phyloP scores from a whole-genome alignment of 2,797 vertebrate genomes.

The Sebastes diploproa region DNA sequence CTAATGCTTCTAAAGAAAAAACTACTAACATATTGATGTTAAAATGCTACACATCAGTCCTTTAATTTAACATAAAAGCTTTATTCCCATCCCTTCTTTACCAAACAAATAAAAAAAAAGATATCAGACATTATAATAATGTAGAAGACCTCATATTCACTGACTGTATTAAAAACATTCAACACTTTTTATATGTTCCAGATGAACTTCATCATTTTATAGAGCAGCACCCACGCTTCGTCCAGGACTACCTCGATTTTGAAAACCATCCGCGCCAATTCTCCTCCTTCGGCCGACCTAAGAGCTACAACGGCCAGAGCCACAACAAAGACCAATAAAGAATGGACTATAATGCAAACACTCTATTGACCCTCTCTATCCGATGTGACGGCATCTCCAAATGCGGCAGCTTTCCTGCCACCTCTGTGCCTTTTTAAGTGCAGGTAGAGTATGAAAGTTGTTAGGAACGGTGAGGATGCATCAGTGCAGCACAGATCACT shows the following conservation, averaged over 20 bases:
- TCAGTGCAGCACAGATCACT: neutral
- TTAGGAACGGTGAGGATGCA: neutral
- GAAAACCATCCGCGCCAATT: conserved; percentile 54
- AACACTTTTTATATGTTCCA: conserved; percentile 52
- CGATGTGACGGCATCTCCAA: neutral
- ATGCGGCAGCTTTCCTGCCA: neutral
- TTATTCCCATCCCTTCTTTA: accelerated
- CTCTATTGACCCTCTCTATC: neutral
- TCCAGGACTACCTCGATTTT: conserved; percentile 82
- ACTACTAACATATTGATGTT: neutral
- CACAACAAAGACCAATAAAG: conserved; percentile 84
- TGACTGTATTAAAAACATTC: neutral
- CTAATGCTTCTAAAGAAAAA: neutral
- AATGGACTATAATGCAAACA: conserved; percentile 28
- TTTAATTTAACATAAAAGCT: neutral
- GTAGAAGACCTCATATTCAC: neutral
- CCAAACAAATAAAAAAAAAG: neutral
- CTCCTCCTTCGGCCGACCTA: conserved; percentile 44
- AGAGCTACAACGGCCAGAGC: conserved; percentile 85
- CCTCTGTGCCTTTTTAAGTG: conserved; percentile 55
- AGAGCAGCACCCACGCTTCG: conserved; percentile 83
- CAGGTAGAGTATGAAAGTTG: conserved; percentile 18
- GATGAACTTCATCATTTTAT: conserved; percentile 85
- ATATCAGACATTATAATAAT: neutral
- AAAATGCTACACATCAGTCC: neutral